These are phyloP conservation scores for Atta colombica DNA, from an alignment of 1,140 invertebrate genomes.

Conservation along the genomic window DNA sequence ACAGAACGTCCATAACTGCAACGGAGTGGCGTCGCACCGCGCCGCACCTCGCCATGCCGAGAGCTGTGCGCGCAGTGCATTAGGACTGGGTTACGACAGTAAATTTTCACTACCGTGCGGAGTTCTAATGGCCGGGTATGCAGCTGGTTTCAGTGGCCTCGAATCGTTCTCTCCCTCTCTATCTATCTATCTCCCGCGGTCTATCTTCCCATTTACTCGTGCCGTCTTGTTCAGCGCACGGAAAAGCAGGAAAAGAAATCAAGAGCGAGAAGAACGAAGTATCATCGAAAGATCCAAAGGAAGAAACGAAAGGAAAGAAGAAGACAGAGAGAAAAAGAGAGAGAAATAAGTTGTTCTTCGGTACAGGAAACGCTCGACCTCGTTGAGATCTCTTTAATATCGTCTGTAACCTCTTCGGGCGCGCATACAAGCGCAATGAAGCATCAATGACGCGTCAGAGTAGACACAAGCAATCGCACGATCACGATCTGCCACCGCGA, in stretches of 20 bases:
- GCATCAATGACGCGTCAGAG: constrained; percentile 42
- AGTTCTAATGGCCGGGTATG: constrained; percentile 86
- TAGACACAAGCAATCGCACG: constrained; percentile 69
- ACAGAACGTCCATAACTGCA: constrained; percentile 83
- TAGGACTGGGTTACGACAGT: constrained; percentile 86
- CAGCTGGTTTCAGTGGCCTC: constrained; percentile 86
- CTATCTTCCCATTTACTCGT: constrained; percentile 27
- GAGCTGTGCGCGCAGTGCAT: constrained; percentile 80
- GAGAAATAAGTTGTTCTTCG: constrained; percentile 83
- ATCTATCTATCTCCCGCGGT: constrained; percentile 22
- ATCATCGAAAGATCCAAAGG: not conserved
- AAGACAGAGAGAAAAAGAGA: constrained; percentile 12
- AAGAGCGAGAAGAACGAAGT: constrained; percentile 7
- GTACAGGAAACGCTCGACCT: constrained; percentile 71
- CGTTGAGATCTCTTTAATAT: constrained; percentile 79
- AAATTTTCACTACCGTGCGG: constrained; percentile 86
- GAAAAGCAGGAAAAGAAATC: constrained; percentile 30
- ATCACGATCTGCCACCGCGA: constrained; percentile 42
- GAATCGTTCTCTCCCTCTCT: constrained; percentile 70
- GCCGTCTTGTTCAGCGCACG: constrained; percentile 11
- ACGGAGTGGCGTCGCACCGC: constrained; percentile 67
- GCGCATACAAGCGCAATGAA: constrained; percentile 23
- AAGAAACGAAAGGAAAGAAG: not conserved
- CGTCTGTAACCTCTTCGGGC: constrained; percentile 29
- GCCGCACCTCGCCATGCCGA: constrained; percentile 42